Evolutionary conservation across 2,113 vertebrate species (phyloP).

Genomic region (Ursus arctos): DNA sequence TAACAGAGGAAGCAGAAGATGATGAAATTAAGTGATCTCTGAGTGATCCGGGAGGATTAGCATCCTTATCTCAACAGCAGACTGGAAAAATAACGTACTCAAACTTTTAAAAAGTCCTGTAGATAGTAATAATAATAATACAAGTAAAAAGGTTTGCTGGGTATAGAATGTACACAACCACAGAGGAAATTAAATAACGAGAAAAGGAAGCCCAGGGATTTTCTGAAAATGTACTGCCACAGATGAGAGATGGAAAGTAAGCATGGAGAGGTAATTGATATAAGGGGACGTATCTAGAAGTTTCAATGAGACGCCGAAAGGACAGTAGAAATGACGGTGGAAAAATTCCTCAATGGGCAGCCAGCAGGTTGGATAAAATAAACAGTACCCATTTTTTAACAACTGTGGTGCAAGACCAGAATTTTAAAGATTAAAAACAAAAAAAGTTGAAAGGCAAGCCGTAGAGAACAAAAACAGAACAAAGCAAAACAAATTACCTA

Average conservation of each 20-base stretch:
- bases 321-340: not conserved
- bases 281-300: not conserved
- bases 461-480: not conserved
- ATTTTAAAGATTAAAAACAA: not conserved
- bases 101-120: not conserved
- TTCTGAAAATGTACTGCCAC: not conserved
- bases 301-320: not conserved
- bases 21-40: not conserved
- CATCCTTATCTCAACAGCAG: not conserved
- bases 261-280: not conserved
- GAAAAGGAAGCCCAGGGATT: not conserved
- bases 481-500: not conserved
- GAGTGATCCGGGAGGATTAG: not conserved
- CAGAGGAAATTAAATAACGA: not conserved
- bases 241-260: not conserved
- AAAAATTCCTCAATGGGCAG: not conserved
- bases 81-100: not conserved
- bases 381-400: not conserved
- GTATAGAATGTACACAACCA: not conserved
- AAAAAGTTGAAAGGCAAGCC: not conserved
- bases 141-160: not conserved
- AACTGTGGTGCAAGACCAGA: not conserved
- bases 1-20: not conserved
- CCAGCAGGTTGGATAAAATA: not conserved
- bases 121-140: not conserved